Evolutionary conservation across 1,140 invertebrate species (phyloP).

Genomic region (Pinna nobilis): DNA sequence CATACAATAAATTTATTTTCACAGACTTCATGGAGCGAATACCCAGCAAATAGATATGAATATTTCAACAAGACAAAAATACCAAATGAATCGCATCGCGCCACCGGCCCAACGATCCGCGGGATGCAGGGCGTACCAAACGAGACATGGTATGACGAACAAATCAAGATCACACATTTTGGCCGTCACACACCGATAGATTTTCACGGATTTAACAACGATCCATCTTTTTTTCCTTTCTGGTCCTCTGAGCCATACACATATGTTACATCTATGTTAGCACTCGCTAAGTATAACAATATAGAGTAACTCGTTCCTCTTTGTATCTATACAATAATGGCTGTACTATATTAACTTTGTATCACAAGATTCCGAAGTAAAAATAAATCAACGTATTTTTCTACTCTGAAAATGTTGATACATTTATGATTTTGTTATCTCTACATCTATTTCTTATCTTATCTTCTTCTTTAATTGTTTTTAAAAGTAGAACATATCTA

Average conservation of each 20-base stretch:
- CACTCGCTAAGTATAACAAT: slow-evolving; percentile 56
- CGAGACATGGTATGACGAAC: slow-evolving; percentile 42
- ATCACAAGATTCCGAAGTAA: no score
- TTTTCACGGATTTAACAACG: slow-evolving; percentile 61
- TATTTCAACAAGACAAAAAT: slow-evolving; percentile 51
- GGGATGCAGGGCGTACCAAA: slow-evolving; percentile 46
- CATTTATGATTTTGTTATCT: no score
- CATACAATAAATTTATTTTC: not conserved
- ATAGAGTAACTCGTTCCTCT: slow-evolving; percentile 12
- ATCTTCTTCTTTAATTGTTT: no score
- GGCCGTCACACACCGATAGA: slow-evolving; percentile 49
- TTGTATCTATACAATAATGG: no score
- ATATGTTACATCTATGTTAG: slow-evolving; percentile 55
- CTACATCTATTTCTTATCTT: no score
- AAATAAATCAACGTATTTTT: no score
- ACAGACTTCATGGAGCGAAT: slow-evolving; percentile 42
- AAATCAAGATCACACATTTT: slow-evolving; percentile 13
- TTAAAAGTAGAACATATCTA: no score
- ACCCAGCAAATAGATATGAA: slow-evolving; percentile 52
- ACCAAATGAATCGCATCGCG: not conserved
- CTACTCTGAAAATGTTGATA: no score
- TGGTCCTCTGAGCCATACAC: slow-evolving; percentile 62
- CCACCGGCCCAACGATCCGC: slow-evolving; percentile 8
- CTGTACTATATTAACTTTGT: no score
- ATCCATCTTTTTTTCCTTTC: slow-evolving; percentile 55